phyloP scores from a whole-genome alignment of 2,888 invertebrate genomes.

The Diaperis boleti region DNA sequence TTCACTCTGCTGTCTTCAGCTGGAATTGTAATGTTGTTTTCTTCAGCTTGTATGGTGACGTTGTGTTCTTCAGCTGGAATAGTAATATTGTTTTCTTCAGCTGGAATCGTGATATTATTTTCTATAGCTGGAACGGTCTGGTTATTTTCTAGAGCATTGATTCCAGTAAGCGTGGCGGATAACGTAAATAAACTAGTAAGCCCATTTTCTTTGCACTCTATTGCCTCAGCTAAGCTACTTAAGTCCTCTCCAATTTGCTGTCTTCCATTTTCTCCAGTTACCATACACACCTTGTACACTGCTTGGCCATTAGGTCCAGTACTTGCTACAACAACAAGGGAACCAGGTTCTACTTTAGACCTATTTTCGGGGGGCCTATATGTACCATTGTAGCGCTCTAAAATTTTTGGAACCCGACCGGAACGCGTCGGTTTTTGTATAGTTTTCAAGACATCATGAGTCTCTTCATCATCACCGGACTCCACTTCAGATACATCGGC shows the following conservation, averaged over 20 bases:
- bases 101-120: conserved; percentile 42
- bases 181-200: conserved; percentile 19
- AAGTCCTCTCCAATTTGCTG: conserved; percentile 47
- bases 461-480: conserved; percentile 23
- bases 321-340: conserved; percentile 68
- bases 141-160: conserved; percentile 2
- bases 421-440: conserved; percentile 64
- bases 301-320: conserved; percentile 64
- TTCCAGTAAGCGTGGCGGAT: conserved; percentile 3
- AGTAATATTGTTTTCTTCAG: conserved; percentile 9
- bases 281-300: conserved; percentile 68
- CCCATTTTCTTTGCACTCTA: conserved; percentile 15
- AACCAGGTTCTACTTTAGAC: conserved; percentile 64
- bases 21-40: background rate
- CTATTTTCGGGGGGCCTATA: conserved; percentile 29
- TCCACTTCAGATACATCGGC: conserved; percentile 53
- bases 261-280: conserved; percentile 57
- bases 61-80: conserved; percentile 3
- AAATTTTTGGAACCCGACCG: conserved; percentile 63
- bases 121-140: conserved; percentile 23
- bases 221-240: conserved; percentile 41
- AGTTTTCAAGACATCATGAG: conserved; percentile 48
- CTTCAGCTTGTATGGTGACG: conserved; percentile 9
- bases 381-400: no score
- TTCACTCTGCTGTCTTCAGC: no score